phyloP scores from a whole-genome alignment of 2,797 vertebrate species.

The Falco biarmicus region DNA sequence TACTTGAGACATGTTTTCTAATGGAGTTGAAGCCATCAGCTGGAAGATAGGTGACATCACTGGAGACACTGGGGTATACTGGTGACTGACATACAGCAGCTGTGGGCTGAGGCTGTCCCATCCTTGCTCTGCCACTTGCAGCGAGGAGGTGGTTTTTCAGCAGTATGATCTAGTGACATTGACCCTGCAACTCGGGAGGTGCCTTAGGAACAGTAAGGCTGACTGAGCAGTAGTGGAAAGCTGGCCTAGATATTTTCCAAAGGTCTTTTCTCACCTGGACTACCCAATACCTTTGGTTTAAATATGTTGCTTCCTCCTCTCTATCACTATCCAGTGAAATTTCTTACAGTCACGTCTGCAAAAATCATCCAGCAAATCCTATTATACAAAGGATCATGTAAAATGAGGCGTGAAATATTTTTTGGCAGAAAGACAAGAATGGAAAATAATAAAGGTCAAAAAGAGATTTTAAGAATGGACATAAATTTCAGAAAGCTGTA shows the following conservation, averaged over 20 bases:
- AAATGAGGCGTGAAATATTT: not conserved
- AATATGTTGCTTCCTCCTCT: not conserved
- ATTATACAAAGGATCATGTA: not conserved
- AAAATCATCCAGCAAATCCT: not conserved
- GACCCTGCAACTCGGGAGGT: not conserved
- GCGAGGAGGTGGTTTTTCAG: not conserved
- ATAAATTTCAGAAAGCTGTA: not conserved
- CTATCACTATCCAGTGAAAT: not conserved
- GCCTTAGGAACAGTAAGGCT: not conserved
- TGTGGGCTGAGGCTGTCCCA: fast-evolving
- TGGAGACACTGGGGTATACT: not conserved
- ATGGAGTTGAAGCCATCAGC: not conserved
- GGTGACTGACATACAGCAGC: not conserved
- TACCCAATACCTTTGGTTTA: not conserved
- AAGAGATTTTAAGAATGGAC: not conserved
- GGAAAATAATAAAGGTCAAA: not conserved
- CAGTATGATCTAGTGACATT: not conserved
- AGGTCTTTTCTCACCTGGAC: not conserved
- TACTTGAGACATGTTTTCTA: not conserved
- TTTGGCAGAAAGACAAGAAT: not conserved
- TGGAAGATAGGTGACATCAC: not conserved
- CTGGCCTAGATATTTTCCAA: not conserved
- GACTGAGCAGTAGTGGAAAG: not conserved
- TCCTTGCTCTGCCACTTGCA: not conserved
- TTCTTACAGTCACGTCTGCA: not conserved